Evolutionary conservation across 2,888 invertebrate species (phyloP).

Genomic region (Acleris cristana): DNA sequence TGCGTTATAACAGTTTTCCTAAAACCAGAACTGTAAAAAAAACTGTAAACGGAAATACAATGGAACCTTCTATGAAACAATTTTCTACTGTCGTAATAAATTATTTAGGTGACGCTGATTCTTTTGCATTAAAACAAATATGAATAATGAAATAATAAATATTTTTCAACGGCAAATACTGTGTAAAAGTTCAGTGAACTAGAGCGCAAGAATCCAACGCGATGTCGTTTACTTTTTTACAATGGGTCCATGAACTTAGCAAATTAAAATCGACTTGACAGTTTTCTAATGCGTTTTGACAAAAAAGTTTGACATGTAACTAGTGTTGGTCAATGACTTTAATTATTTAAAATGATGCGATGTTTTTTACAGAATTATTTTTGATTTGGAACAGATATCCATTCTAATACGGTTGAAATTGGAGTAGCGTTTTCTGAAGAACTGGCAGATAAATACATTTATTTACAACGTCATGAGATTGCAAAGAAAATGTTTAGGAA

Average conservation of each 20-base stretch:
- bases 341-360: background rate
- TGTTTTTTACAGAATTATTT: too few species aligned
- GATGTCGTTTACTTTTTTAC: slow-evolving; percentile 30
- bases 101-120: too few species aligned
- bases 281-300: slow-evolving; percentile 28
- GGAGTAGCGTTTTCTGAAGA: too few species aligned
- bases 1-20: too few species aligned
- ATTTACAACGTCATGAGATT: background rate
- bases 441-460: too few species aligned
- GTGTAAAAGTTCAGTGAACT: slow-evolving; percentile 47
- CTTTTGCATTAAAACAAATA: too few species aligned
- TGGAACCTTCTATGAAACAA: too few species aligned
- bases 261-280: slow-evolving; percentile 34
- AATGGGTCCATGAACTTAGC: slow-evolving; percentile 37
- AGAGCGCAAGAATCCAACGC: slow-evolving; percentile 35
- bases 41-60: too few species aligned
- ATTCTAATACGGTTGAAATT: background rate
- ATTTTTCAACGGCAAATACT: too few species aligned
- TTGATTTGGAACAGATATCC: background rate
- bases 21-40: too few species aligned
- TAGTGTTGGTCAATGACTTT: slow-evolving; percentile 18
- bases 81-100: too few species aligned
- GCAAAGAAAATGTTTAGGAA: background rate
- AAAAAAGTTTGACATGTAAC: slow-evolving; percentile 27
- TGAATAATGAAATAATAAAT: too few species aligned